phyloP scores from a whole-genome alignment of 2,888 invertebrate species.

The Rotaria socialis region DNA sequence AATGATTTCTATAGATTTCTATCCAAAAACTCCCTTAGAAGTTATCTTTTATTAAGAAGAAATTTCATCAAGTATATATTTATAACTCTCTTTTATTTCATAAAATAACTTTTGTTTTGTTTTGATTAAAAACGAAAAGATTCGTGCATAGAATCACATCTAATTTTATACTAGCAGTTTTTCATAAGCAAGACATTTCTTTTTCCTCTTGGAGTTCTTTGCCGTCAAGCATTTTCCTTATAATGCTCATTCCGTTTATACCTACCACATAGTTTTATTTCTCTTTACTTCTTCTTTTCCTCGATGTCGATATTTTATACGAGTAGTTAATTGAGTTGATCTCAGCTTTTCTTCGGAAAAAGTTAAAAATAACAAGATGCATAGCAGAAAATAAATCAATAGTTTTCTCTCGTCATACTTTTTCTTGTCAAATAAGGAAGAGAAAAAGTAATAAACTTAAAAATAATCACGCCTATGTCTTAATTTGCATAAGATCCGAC shows the following conservation, averaged over 20 bases:
- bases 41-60: too few species aligned
- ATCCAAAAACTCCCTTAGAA: too few species aligned
- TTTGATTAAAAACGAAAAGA: too few species aligned
- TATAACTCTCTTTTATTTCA: too few species aligned
- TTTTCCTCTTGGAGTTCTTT: not conserved
- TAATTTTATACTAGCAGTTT: not conserved
- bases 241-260: not conserved
- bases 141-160: not conserved
- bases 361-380: not conserved
- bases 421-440: not conserved
- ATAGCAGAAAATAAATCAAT: not conserved
- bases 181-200: not conserved
- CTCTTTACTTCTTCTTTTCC: not conserved
- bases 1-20: too few species aligned
- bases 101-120: too few species aligned
- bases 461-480: not conserved
- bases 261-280: not conserved
- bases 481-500: not conserved
- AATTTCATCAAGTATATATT: too few species aligned
- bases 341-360: not conserved
- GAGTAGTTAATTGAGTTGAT: not conserved
- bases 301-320: not conserved
- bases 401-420: not conserved
- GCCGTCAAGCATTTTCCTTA: not conserved
- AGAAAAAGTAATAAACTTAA: not conserved